These are phyloP conservation scores for Lasioglossum lativentre DNA, from an alignment of 2,888 invertebrate genomes.

Conservation along the genomic window DNA sequence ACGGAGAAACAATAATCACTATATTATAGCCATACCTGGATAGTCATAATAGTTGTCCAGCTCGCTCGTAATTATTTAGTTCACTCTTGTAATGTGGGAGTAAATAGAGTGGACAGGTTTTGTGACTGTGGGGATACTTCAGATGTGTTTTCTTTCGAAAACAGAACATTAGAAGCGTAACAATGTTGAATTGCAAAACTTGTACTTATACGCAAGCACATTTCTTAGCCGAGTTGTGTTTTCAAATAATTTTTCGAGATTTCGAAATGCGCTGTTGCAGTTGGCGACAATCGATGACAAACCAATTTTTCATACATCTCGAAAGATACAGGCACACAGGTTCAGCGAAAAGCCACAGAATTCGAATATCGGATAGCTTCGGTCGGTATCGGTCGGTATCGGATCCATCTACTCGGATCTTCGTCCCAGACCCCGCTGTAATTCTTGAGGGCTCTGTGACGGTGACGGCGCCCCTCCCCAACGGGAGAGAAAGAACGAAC, in stretches of 20 bases:
- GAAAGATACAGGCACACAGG: no score
- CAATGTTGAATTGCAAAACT: background rate
- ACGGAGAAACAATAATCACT: no score
- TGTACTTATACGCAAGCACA: background rate
- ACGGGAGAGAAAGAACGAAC: constrained; percentile 42
- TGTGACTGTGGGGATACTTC: background rate
- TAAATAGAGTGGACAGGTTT: background rate
- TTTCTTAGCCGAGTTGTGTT: background rate
- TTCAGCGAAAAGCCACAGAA: no score
- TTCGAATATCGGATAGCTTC: constrained; percentile 46
- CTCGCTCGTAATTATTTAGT: background rate
- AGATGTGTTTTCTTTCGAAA: background rate
- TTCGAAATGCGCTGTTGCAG: background rate
- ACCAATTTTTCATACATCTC: background rate
- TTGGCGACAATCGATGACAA: background rate
- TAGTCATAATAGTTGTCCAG: background rate
- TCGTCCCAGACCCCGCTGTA: constrained; percentile 38
- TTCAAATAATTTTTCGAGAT: background rate
- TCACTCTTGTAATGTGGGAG: background rate
- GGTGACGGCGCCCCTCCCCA: constrained; percentile 62
- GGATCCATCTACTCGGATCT: constrained; percentile 34
- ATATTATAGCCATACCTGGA: no score
- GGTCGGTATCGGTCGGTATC: constrained; percentile 43
- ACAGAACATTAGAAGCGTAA: background rate
- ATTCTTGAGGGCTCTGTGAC: constrained; percentile 48